Evolutionary conservation across 2,797 vertebrate species (phyloP).

Genomic region (Sebastes oblongus): DNA sequence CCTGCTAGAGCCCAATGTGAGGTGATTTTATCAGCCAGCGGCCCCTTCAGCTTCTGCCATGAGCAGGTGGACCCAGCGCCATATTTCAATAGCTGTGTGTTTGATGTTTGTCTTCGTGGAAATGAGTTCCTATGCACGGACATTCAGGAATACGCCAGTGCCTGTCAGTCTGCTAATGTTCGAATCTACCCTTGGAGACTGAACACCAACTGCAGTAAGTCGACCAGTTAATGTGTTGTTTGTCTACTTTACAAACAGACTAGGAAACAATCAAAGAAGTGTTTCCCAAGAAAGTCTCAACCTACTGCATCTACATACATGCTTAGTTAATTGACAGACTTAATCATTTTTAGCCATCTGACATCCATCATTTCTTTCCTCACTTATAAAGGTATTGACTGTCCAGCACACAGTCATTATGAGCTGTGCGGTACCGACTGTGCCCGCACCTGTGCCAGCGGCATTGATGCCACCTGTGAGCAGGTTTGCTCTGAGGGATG

Average conservation of each 20-base stretch:
- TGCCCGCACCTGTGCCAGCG: conserved; percentile 66
- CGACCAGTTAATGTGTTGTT: not conserved
- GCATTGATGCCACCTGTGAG: conserved; percentile 53
- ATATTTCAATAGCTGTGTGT: conserved; percentile 81
- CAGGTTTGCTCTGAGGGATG: conserved; percentile 76
- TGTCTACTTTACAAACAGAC: not conserved
- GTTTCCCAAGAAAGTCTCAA: not conserved
- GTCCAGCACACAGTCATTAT: conserved; percentile 76
- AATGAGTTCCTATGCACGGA: conserved; percentile 66
- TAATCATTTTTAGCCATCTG: not conserved
- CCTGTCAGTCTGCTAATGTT: conserved; percentile 81
- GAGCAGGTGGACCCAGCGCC: conserved; percentile 63
- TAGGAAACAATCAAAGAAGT: not conserved
- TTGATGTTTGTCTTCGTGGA: conserved; percentile 77
- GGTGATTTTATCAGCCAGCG: conserved; percentile 63
- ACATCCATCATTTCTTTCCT: not conserved
- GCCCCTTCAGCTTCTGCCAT: conserved; percentile 81
- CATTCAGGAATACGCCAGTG: conserved; percentile 74
- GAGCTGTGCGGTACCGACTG: conserved; percentile 79
- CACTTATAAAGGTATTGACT: conserved; percentile 45
- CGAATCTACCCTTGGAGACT: conserved; percentile 80
- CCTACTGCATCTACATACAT: not conserved
- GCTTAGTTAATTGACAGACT: not conserved
- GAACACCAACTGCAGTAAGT: conserved; percentile 82
- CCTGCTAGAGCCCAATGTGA: conserved; percentile 61